These are phyloP conservation scores for Trichosurus vulpecula DNA, from an alignment of 2,797 vertebrate genomes.

Conservation along the genomic window DNA sequence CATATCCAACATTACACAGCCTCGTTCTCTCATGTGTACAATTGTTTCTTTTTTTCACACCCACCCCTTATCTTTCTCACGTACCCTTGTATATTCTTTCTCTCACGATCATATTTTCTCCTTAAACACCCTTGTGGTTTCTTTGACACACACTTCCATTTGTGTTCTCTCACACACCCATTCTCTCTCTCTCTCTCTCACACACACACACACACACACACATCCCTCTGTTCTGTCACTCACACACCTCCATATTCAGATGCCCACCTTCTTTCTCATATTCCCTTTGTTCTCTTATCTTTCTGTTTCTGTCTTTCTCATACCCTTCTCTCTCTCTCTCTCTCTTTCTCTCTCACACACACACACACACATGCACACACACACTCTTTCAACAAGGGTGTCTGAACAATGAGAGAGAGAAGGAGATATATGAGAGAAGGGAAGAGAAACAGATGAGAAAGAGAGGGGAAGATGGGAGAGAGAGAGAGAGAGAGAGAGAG, in stretches of 20 bases:
- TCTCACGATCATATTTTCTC: neutral
- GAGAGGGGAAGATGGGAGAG: neutral
- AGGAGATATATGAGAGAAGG: no score
- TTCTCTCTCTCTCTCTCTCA: neutral
- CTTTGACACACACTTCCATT: neutral
- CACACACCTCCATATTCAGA: neutral
- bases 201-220: neutral
- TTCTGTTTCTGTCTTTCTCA: neutral
- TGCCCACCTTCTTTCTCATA: neutral
- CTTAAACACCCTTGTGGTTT: neutral
- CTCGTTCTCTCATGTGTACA: neutral
- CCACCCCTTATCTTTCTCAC: neutral
- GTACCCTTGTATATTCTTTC: neutral
- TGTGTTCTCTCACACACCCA: neutral
- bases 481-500: neutral
- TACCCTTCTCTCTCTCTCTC: neutral
- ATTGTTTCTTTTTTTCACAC: neutral
- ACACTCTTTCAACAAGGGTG: neutral
- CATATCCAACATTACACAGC: neutral
- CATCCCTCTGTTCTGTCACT: neutral
- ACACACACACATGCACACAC: no score
- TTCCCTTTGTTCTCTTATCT: neutral
- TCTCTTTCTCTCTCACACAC: no score
- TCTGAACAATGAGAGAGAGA: neutral
- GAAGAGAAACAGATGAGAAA: neutral